Percentiles rank a stretch among this genome's conserved stretches.
Conservation (phyloP, 2,113 vertebrate species). For the Cairina moschata region DNA sequence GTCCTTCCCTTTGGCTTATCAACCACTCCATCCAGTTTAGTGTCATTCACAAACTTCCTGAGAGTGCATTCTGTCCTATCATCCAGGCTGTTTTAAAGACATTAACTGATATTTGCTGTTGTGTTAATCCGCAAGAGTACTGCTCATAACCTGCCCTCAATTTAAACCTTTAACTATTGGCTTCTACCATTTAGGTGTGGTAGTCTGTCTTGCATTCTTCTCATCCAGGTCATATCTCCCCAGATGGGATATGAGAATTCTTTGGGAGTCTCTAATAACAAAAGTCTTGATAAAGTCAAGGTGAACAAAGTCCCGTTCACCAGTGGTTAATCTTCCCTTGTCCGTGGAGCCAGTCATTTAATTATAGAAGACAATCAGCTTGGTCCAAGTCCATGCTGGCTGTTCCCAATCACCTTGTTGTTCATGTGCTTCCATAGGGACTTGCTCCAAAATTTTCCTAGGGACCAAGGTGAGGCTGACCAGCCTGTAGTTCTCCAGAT, state of each 20-base stretch:
- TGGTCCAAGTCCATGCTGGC: neutral
- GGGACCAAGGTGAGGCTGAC: neutral
- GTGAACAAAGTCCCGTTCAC: neutral
- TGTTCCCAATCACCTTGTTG: neutral
- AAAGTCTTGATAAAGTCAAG: neutral
- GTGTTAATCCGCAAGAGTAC: neutral
- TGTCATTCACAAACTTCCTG: neutral
- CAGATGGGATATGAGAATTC: neutral
- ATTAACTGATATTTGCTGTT: neutral
- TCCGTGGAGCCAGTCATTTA: neutral
- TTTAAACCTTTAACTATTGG: neutral
- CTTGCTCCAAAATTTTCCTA: neutral
- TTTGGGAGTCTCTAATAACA: neutral
- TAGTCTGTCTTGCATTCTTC: neutral
- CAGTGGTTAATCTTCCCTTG: neutral
- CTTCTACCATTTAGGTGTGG: neutral
- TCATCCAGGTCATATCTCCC: neutral
- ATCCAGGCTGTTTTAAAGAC: neutral
- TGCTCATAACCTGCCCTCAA: neutral
- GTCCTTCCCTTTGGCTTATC: neutral
- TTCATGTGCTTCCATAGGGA: neutral
- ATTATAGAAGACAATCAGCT: neutral
- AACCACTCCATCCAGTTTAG: neutral
- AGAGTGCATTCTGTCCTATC: neutral
- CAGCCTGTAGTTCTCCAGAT: neutral